Evolutionary conservation across 2,797 vertebrate species (phyloP), one percentile per base, ranked within the genome.

Genomic region (Enteromius unitaeniatus): DNA sequence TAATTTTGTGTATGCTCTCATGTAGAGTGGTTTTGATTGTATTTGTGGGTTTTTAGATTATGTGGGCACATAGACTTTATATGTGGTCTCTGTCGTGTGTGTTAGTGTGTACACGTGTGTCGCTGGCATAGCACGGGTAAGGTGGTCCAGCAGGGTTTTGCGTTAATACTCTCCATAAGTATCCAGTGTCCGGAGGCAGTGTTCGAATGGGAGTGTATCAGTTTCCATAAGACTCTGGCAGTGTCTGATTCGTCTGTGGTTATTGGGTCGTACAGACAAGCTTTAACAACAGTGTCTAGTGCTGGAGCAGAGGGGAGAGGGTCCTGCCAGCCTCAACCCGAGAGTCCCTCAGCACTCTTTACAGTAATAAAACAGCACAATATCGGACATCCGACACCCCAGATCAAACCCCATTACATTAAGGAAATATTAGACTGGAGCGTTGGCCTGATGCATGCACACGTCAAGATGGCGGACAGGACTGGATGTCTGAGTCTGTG

Each of bases 351-450:
- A 96, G 97, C 95, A 95, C 95, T 94, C 95, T 95, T 96, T 94
- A 94, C 96, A 94, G 95, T 97, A 96, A 97, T 97, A 97, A 97
- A 96, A 95, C 94, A 96, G 94, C 94, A 94, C 94, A 93, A 94
- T 95, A 95, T 95, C 94, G 94, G 96, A 93, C 93, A 95, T 94
- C 93, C 91, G 96, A 96, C 95, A 96, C 95, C 94, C 92, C 91
- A 93, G 93, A 96, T 98, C 96, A 97, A 97, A 97, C 95, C 96
- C 96, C 96, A 96, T 96, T 96, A 95, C 95, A 96, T 97, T 97
- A 97, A 95, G 94, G 96, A 96, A 97, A 97, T 94, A 95, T 96
- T 96, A 97, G 94, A 96, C 96, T 93, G 92, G 89, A 87, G 86
- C 92, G 86, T 91, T 85, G 82, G 73, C 87, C 86, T 91, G 92